Evolutionary conservation across 2,113 vertebrate genomes (phyloP).

Genomic region (human (Homo sapiens)): GRCh38 chr2:212489501-212490000

Average conservation of each 20-base stretch:
- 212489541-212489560: background rate
- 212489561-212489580: conserved; percentile 6
- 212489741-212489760: background rate
- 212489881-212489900: background rate
- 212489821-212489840: background rate
- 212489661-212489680: background rate
- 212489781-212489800: background rate
- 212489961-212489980: background rate
- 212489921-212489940: background rate
- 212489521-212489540: background rate
- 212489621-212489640: background rate
- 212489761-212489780: background rate
- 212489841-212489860: background rate
- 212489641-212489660: conserved; percentile 10
- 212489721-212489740: background rate
- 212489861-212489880: background rate
- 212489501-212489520: background rate
- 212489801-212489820: conserved; percentile 12
- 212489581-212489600: background rate
- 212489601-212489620: background rate
- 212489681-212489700: background rate
- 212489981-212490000: background rate
- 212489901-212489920: background rate
- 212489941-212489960: background rate
- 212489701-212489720: background rate